Evolutionary conservation across 2,797 vertebrate species (phyloP), one percentile per base, ranked within the genome.

Genomic region (Ceryle rudis): DNA sequence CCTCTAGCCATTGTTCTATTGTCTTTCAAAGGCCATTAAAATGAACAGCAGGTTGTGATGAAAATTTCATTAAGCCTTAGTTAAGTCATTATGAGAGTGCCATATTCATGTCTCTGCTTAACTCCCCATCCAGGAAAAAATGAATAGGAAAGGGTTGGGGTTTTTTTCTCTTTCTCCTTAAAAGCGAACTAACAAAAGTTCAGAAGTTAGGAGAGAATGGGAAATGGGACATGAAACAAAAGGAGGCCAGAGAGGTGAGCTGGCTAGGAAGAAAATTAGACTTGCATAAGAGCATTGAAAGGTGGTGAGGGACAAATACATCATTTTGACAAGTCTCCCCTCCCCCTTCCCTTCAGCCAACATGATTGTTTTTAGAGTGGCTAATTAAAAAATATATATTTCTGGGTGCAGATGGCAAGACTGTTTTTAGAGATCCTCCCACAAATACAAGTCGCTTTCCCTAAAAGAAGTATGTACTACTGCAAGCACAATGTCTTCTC

Each of bases 1-100:
- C 98, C 97, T 96, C 97, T 92, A 97, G 97, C 98, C 98, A 99
- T 99, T 99, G 99, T 99, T 98, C 98, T 98, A 98, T 99, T 99
- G 98, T 99, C 98, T 99, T 99, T 98, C 98, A 99, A 99, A 99
- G 99, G 98, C 99, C 98, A 99, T 99, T 99, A 99, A 99, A 98
- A 98, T 99, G 98, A 99, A 99, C 99, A 99, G 99, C 99, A 99
- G 99, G 99, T 99, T 99, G 98, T 99, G 98, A 99, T 99, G 99
- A 99, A 99, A 99, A 99, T 99, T 99, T 99, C 99, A 99, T 99
- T 99, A 99, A 99, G 98, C 98, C 98, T 98, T 95, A 97, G 97
- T 98, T 99, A 99, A 99, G 99, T 99, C 99, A 99, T 99, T 99
- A 99, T 98, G 98, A 99, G 98, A 98, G 98, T 98, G 97, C 98